Evolutionary conservation across 1,140 invertebrate genomes (phyloP), one percentile per base, ranked within the genome.

Genomic region (Drosophila cardini): DNA sequence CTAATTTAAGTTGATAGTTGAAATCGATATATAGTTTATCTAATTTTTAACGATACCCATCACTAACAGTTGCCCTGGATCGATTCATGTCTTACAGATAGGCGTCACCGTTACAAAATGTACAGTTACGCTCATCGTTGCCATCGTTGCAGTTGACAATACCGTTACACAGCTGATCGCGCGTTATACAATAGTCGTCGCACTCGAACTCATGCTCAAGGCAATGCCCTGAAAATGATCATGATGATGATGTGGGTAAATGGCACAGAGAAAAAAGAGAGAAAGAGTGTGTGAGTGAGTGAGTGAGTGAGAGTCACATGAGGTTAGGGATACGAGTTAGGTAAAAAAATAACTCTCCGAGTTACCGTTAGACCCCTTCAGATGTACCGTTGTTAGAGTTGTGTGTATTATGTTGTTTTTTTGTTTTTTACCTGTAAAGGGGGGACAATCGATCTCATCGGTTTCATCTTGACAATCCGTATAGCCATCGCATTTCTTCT

Each of bases 91-190:
- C 91, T 92, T 92, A 92, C 91, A 91, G 91, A 73, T 81, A 92
- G 69, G 91, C 85, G 42, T 76, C 86, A 13, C 80, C 76, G 11
- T 73, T 80, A 80, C 93, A 91, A 36, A 65, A 76, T 26, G 78
- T 93, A 91, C 95, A 95, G 91, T 94, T 93, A 81, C 91, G 92
- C 93, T 97, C 96, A 89, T 97, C 96, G 73, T 95, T 95, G 90
- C 94, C 94, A 92, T 96, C 95, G 38, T 94, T 92, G 93, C 96
- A 97, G 90, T 97, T 94, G 82, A 93, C 92, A 83, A 95, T 94
- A 80, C 95, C 96, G 92, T 98, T 96, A 93, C 97, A 98, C 70
- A 94, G 93, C 92, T 95, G 94, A 52, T 94, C 93, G 58, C 93
- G 92, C 30, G 94, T 93, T 82, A 97, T 95, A 93, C 96, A 98